Percentiles rank a stretch among this genome's conserved stretches.
Evolutionary conservation across 2,113 vertebrate genomes (phyloP).

Genomic region (Myotis yumanensis): DNA sequence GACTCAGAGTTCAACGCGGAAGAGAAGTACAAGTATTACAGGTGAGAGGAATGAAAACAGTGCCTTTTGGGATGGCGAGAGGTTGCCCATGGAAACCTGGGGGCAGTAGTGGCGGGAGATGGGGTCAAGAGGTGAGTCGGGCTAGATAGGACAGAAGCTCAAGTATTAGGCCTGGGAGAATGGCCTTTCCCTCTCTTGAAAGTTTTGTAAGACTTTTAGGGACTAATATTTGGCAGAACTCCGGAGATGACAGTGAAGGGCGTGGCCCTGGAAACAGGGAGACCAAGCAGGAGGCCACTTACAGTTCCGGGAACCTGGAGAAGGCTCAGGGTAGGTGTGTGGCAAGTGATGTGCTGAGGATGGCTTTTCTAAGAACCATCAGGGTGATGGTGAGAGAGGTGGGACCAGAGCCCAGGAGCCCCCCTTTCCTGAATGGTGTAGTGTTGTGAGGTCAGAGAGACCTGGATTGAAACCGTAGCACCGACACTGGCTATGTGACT

Average conservation of each 20-base stretch:
- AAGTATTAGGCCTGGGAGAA: neutral
- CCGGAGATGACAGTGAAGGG: neutral
- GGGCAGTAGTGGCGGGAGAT: neutral
- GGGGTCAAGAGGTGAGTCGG: neutral
- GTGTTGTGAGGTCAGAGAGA: neutral
- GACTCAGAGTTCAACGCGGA: neutral
- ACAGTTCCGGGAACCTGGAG: neutral
- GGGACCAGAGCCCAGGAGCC: neutral
- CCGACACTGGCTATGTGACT: neutral
- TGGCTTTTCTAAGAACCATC: neutral
- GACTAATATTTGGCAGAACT: neutral
- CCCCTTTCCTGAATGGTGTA: neutral
- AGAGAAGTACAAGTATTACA: neutral
- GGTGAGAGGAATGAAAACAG: neutral
- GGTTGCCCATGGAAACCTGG: neutral
- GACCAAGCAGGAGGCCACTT: neutral
- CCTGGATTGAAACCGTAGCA: neutral
- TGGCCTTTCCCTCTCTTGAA: neutral
- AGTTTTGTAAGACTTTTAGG: neutral
- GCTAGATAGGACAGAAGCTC: neutral
- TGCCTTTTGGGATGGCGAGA: neutral
- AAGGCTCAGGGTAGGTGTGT: neutral
- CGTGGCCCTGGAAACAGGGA: neutral
- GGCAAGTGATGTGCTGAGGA: neutral
- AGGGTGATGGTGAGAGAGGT: neutral